phyloP scores from a whole-genome alignment of 1,140 invertebrate species.

The Drosophila suzukii region DNA sequence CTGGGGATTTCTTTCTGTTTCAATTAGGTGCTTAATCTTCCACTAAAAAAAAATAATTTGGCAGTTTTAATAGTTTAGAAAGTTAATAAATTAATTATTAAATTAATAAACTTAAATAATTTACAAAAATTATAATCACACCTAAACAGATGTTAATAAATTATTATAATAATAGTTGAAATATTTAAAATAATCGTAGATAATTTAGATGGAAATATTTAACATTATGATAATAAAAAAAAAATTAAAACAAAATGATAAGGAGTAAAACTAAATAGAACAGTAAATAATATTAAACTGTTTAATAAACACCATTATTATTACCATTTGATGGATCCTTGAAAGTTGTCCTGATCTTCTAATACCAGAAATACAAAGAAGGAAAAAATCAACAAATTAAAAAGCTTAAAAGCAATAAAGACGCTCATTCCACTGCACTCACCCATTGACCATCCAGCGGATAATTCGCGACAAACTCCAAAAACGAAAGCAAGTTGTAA shows the following conservation, averaged over 20 bases:
- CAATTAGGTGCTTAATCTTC: conserved; percentile 11
- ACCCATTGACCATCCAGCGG: conserved; percentile 1
- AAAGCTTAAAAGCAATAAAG: not conserved
- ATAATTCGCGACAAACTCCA: conserved; percentile 34
- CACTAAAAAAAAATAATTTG: not conserved
- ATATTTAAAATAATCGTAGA: too few relatives aligned
- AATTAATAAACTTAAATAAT: too few relatives aligned
- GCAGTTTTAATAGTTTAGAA: too few relatives aligned
- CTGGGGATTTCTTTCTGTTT: conserved; percentile 13
- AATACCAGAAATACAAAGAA: not conserved
- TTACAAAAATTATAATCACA: too few relatives aligned
- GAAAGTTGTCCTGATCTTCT: not conserved
- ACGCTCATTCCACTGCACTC: not conserved
- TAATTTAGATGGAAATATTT: too few relatives aligned
- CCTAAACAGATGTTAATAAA: too few relatives aligned
- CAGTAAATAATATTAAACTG: too few relatives aligned
- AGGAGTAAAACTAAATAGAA: too few relatives aligned
- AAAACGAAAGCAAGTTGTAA: conserved; percentile 1
- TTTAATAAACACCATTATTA: too few relatives aligned
- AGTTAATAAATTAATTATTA: not conserved
- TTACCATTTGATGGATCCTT: not conserved
- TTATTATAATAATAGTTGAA: too few relatives aligned
- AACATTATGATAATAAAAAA: too few relatives aligned
- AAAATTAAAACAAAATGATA: not conserved
- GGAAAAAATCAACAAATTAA: not conserved